Evolutionary conservation across 1,140 invertebrate genomes (phyloP).

Genomic region (Megalonaias nervosa): DNA sequence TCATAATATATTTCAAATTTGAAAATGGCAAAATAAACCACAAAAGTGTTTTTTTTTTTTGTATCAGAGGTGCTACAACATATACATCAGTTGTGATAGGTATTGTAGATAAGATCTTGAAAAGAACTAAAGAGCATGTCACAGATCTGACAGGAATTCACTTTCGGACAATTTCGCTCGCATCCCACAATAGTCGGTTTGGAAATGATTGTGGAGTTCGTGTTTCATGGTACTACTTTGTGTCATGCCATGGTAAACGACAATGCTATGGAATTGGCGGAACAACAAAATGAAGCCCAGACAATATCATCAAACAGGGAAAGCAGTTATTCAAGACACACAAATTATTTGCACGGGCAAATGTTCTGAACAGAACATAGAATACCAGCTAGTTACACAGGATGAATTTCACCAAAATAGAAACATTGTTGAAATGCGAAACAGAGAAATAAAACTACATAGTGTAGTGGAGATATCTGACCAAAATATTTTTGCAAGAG

Average conservation of each 20-base stretch:
- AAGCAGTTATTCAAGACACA: slow-evolving; percentile 7
- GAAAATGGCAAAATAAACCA: no score
- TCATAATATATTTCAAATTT: no score
- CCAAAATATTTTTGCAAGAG: not conserved
- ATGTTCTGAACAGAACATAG: not conserved
- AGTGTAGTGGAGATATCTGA: not conserved
- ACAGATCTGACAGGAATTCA: no score
- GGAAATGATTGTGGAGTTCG: no score
- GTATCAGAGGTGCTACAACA: no score
- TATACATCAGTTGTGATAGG: no score
- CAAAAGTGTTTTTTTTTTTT: no score
- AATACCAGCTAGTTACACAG: not conserved
- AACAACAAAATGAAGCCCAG: slow-evolving; percentile 6
- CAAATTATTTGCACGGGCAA: not conserved
- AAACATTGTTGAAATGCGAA: not conserved
- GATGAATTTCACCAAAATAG: not conserved
- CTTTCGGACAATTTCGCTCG: no score
- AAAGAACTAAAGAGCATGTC: no score
- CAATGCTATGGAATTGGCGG: not conserved
- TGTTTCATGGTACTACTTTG: slow-evolving; percentile 12
- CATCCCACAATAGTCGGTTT: no score
- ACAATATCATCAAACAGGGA: slow-evolving; percentile 15
- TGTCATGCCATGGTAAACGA: slow-evolving; percentile 14
- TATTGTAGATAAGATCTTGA: no score
- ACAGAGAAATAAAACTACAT: not conserved